phyloP scores from a whole-genome alignment of 2,113 vertebrate species.

The Sander vitreus region DNA sequence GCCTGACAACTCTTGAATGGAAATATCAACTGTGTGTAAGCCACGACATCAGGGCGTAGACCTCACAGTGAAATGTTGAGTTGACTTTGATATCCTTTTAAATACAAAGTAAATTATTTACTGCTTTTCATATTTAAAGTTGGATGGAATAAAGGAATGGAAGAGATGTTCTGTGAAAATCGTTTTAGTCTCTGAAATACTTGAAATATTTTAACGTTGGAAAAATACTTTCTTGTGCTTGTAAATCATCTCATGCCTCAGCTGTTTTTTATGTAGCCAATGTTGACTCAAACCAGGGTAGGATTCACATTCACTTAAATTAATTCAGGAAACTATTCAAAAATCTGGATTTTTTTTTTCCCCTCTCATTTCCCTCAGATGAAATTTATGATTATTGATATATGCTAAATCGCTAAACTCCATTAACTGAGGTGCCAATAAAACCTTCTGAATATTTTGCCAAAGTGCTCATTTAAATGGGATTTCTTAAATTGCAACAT shows the following conservation, averaged over 20 bases:
- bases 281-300: slow-evolving; percentile 9
- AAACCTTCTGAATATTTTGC: neutral
- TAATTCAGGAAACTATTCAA: neutral
- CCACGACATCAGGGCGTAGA: neutral
- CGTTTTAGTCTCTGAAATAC: slow-evolving; percentile 31
- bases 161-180: slow-evolving; percentile 1
- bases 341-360: slow-evolving; percentile 1
- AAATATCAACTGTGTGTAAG: slow-evolving; percentile 26
- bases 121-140: slow-evolving; percentile 64
- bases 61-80: neutral
- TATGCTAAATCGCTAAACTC: neutral
- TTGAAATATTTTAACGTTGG: slow-evolving; percentile 43
- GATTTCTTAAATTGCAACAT: neutral
- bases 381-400: neutral
- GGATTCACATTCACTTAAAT: neutral
- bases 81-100: slow-evolving; percentile 48
- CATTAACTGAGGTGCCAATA: slow-evolving; percentile 2
- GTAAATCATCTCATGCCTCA: neutral
- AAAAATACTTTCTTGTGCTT: slow-evolving; percentile 22
- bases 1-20: slow-evolving; percentile 26
- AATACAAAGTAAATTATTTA: slow-evolving; percentile 44
- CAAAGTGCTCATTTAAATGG: slow-evolving; percentile 3
- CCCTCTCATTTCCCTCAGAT: neutral
- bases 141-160: slow-evolving; percentile 51
- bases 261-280: slow-evolving; percentile 5